A percentile compares a stretch with the other conserved stretches of the same genome.
These are phyloP conservation scores for Philhelius pedissequus DNA, from an alignment of 2,888 invertebrate species.

Conservation along the genomic window DNA sequence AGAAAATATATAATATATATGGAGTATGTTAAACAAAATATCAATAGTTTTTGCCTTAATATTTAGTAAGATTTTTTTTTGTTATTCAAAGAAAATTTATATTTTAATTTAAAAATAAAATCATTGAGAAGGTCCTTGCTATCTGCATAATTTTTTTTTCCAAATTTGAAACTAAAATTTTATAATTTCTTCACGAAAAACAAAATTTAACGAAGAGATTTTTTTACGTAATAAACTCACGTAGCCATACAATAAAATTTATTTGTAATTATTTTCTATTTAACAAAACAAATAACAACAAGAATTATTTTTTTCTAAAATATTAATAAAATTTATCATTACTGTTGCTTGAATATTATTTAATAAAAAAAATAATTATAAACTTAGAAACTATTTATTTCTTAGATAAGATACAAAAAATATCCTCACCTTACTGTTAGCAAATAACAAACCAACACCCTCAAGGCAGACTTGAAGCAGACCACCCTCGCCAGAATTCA, in stretches of 20 bases:
- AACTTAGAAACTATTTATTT: constrained; percentile 24
- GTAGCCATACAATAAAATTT: constrained; percentile 70
- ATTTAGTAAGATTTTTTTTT: constrained; percentile 9
- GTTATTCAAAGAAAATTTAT: constrained; percentile 27
- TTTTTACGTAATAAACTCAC: constrained; percentile 56
- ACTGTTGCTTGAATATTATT: constrained; percentile 42
- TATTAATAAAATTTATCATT: constrained; percentile 23
- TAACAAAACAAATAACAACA: constrained; percentile 57
- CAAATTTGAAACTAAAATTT: constrained; percentile 28
- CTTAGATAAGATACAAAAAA: constrained; percentile 38
- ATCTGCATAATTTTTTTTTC: constrained; percentile 68
- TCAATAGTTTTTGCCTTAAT: constrained; percentile 42
- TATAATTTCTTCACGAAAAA: constrained; percentile 20
- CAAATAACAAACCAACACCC: constrained; percentile 98
- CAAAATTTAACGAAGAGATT: constrained; percentile 7
- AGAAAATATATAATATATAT: constrained; percentile 22
- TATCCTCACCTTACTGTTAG: constrained; percentile 97
- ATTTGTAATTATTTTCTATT: constrained; percentile 49
- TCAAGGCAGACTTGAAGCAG: constrained; percentile 99
- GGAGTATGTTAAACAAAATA: constrained; percentile 22
- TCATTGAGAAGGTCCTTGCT: constrained; percentile 79
- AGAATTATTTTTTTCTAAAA: constrained; percentile 37
- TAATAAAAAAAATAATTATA: neutral
- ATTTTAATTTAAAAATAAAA: constrained; percentile 41
- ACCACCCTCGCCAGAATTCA: constrained; percentile 97